Percentiles rank a stretch among this genome's conserved stretches.
These are phyloP conservation scores for Mus minutoides DNA, from an alignment of 2,797 vertebrate species.

Conservation along the genomic window DNA sequence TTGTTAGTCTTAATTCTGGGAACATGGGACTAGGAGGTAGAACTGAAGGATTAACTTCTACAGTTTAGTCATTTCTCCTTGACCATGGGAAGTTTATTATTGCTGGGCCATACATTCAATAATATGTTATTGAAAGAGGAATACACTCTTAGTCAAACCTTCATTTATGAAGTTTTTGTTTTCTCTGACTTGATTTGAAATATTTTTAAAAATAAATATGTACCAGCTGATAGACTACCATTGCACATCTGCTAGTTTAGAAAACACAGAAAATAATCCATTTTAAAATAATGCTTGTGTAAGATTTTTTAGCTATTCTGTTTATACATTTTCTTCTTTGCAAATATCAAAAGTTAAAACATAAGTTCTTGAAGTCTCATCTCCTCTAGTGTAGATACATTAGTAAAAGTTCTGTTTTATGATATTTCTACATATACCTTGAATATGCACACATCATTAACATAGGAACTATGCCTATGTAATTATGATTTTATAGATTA, in stretches of 20 bases:
- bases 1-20: too few species aligned
- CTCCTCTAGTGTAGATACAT: neutral
- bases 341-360: slow-evolving; percentile 19
- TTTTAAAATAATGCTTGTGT: slow-evolving; percentile 70
- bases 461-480: neutral
- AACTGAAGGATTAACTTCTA: too few species aligned
- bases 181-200: slow-evolving; percentile 79
- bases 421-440: neutral
- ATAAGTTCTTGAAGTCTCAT: slow-evolving; percentile 1
- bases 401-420: slow-evolving; percentile 18
- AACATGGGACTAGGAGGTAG: too few species aligned
- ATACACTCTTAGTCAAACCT: slow-evolving; percentile 59
- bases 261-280: slow-evolving; percentile 77
- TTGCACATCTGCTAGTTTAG: slow-evolving; percentile 75
- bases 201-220: slow-evolving; percentile 79
- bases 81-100: neutral
- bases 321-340: neutral
- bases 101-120: neutral
- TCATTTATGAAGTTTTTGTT: slow-evolving; percentile 77
- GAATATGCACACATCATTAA: slow-evolving; percentile 16
- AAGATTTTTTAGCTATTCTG: slow-evolving; percentile 54
- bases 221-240: slow-evolving; percentile 67
- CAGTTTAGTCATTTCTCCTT: slow-evolving; percentile 71
- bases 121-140: slow-evolving; percentile 48
- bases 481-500: slow-evolving; percentile 58